A percentile compares a stretch with the other conserved stretches of the same genome.
Evolutionary conservation across 2,113 vertebrate genomes (phyloP).

Genomic region (Tragelaphus strepsiceros): DNA sequence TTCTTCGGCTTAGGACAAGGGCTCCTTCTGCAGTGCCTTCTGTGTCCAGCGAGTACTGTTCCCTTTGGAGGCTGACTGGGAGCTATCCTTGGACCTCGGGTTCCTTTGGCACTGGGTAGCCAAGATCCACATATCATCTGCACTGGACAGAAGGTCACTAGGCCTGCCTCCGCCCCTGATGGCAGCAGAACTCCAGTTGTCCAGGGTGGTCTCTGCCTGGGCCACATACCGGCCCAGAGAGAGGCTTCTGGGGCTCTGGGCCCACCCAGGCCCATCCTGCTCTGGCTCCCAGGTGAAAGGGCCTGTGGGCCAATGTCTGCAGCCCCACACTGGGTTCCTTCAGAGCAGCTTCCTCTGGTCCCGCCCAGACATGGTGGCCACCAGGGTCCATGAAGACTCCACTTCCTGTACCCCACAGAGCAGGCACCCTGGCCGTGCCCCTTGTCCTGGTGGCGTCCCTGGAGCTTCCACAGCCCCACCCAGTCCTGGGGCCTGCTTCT

Average conservation of each 20-base stretch:
- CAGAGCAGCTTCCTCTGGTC: background rate
- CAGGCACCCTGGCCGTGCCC: fast-evolving
- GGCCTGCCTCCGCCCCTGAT: background rate
- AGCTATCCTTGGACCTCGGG: background rate
- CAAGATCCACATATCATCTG: background rate
- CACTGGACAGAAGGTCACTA: background rate
- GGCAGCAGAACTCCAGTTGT: background rate
- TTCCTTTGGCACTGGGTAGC: background rate
- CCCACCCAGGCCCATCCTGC: background rate
- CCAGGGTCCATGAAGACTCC: background rate
- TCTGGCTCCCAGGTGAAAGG: background rate
- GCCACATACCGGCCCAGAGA: background rate
- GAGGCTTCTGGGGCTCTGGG: background rate
- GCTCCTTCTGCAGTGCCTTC: background rate
- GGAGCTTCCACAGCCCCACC: too few relatives aligned
- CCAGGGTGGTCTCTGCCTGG: background rate
- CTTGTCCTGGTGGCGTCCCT: background rate
- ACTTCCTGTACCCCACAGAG: background rate
- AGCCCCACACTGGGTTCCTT: background rate
- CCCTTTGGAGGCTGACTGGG: background rate
- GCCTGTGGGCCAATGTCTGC: background rate
- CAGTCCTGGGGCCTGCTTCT: background rate
- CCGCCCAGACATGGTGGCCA: background rate
- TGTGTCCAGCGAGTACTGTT: fast-evolving
- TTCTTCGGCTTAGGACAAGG: background rate